Evolutionary conservation across 2,113 vertebrate genomes (phyloP), one percentile per base, ranked within the genome.

Genomic region (Vanacampus margaritifer): DNA sequence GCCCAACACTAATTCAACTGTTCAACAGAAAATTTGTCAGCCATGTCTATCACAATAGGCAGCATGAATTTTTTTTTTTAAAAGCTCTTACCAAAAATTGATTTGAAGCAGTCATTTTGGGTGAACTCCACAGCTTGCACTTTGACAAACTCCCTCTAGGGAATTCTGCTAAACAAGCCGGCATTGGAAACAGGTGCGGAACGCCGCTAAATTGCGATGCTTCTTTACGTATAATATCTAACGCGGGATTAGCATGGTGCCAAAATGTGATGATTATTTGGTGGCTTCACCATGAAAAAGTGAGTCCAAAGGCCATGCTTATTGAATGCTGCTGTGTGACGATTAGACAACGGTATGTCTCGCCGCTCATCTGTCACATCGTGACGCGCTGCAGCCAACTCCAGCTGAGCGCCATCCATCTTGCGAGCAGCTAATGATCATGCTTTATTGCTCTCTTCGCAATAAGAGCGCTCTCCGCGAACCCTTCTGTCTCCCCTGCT

Each of bases 331-430:
- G 9, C 23, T 26, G 51, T 54, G 53, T 56, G 53, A 28, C 16
- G 53, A 16, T 32, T 24, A 56, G n/a, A 53, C 51, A 53, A 24
- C 19, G 6, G 3, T 24, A 53, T 17, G 54, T 32, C 23, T 32
- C 54, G 36, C 11, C 21, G 36, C 58, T 13, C 36, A n/a, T 60
- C 35, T 13, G 36, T 23, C 36, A 60, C 21, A 36, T 60, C 56
- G 12, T 2, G 57, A 59, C 6, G 32, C 19, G 28, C 16, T 24
- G 50, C 9, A 53, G 21, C 19, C 26, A 13, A 35, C 23, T 64
- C 43, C 46, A 72, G 69, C 60, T 51, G 56, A 59, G 51, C 65
- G 75, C 58, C 58, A 56, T 73, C 41, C 54, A 57, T 60, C 46
- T 72, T 46, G 17, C 51, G 14, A 48, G 23, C 60, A 57, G 58